A percentile compares a stretch with the other conserved stretches of the same genome.
Evolutionary conservation across 2,113 vertebrate species (phyloP).

Genomic region (Nettapus auritus): DNA sequence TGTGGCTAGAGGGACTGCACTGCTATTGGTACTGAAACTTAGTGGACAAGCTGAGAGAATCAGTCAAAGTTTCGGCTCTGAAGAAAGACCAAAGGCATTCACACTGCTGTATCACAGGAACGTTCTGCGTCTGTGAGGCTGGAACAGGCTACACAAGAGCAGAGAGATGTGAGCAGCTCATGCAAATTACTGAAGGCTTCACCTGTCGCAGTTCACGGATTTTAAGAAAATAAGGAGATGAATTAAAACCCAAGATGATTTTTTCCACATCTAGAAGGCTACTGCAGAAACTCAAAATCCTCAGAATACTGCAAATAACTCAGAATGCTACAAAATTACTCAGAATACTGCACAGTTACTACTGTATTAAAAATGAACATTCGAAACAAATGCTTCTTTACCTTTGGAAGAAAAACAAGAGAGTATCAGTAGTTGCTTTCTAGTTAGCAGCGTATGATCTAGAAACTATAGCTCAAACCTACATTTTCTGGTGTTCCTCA

Average conservation of each 20-base stretch:
- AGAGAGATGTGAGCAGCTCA: not conserved
- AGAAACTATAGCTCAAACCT: not conserved
- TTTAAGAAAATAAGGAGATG: not conserved
- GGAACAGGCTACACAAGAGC: not conserved
- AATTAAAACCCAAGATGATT: not conserved
- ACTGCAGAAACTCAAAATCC: not conserved
- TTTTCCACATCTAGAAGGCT: not conserved
- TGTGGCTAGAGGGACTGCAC: fast-evolving
- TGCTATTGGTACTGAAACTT: not conserved
- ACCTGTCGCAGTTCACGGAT: not conserved
- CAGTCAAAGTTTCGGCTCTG: not conserved
- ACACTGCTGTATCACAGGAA: not conserved
- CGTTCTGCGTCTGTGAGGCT: not conserved
- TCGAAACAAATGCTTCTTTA: not conserved
- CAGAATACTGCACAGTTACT: not conserved
- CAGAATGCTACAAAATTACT: not conserved
- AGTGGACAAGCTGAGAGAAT: not conserved
- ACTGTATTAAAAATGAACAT: not conserved
- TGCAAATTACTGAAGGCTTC: not conserved
- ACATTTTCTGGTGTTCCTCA: not conserved
- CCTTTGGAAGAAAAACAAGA: not conserved
- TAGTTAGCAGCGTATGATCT: not conserved
- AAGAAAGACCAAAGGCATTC: not conserved
- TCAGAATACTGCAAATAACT: not conserved
- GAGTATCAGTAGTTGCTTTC: not conserved